These are phyloP conservation scores for Glyphotaelius pellucidus DNA, from an alignment of 2,888 invertebrate species.

Conservation along the genomic window DNA sequence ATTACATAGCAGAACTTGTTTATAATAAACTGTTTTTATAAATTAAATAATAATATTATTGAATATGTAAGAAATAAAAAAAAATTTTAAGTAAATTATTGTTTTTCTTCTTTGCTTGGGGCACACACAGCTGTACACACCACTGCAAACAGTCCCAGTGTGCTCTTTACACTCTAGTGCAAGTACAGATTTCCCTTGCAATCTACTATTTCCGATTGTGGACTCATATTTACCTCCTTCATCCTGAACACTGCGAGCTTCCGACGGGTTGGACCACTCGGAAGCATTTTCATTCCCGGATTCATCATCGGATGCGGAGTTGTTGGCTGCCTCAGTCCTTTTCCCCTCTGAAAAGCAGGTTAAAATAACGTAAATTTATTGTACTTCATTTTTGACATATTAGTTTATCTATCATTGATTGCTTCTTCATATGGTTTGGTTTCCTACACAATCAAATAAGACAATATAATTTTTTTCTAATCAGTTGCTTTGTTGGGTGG, in stretches of 20 bases:
- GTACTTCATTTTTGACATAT: no score
- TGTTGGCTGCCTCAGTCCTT: conserved; percentile 76
- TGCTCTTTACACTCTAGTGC: background rate
- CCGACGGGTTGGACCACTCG: conserved; percentile 87
- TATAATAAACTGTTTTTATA: no score
- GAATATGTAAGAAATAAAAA: no score
- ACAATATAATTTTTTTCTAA: background rate
- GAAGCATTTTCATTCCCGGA: conserved; percentile 89
- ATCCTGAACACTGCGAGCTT: conserved; percentile 82
- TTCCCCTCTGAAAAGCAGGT: conserved; percentile 72
- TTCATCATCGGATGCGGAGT: conserved; percentile 86
- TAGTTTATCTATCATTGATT: background rate
- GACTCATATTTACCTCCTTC: conserved; percentile 73
- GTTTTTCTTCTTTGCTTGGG: background rate
- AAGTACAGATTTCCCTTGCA: background rate
- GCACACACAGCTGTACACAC: background rate
- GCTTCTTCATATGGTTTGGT: background rate
- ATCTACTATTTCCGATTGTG: background rate
- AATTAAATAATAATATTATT: no score
- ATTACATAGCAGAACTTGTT: no score
- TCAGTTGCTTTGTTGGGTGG: background rate
- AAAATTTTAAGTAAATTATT: no score
- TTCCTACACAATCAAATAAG: background rate
- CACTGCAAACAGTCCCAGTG: background rate
- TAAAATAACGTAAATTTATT: background rate